These are phyloP conservation scores for Hylyphantes graminicola DNA, from an alignment of 1,140 invertebrate species.

Conservation along the genomic window DNA sequence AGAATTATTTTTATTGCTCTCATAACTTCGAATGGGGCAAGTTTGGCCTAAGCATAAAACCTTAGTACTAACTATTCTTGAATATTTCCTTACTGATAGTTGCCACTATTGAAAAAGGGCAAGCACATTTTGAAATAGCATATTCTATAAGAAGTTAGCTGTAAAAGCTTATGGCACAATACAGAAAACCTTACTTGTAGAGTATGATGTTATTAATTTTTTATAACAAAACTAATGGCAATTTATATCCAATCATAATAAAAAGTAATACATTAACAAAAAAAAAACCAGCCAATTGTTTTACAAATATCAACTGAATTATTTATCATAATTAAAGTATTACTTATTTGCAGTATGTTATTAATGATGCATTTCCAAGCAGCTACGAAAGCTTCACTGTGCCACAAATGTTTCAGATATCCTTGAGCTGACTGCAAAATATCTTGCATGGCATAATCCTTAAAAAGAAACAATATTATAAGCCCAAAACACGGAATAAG, in stretches of 20 bases:
- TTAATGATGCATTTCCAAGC: constrained; percentile 10
- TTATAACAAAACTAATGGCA: neutral
- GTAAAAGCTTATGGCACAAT: neutral
- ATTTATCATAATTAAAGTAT: neutral
- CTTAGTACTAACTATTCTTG: neutral
- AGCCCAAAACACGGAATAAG: neutral
- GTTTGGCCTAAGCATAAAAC: neutral
- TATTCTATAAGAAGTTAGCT: neutral
- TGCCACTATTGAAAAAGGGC: neutral
- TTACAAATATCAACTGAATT: neutral
- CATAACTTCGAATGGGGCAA: neutral
- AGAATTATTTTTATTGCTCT: neutral
- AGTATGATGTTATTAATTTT: neutral
- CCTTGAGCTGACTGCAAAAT: constrained; percentile 11
- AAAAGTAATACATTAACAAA: neutral
- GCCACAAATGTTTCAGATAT: constrained; percentile 2
- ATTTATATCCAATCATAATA: neutral
- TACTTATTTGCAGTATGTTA: neutral
- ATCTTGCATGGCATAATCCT: neutral
- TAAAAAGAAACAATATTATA: neutral
- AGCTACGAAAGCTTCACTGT: neutral
- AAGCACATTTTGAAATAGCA: neutral
- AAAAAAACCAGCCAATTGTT: neutral
- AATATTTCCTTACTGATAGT: neutral
- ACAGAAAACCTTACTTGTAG: neutral